phyloP scores from a whole-genome alignment of 2,888 invertebrate species.

The Caenorhabditis sp. region DNA sequence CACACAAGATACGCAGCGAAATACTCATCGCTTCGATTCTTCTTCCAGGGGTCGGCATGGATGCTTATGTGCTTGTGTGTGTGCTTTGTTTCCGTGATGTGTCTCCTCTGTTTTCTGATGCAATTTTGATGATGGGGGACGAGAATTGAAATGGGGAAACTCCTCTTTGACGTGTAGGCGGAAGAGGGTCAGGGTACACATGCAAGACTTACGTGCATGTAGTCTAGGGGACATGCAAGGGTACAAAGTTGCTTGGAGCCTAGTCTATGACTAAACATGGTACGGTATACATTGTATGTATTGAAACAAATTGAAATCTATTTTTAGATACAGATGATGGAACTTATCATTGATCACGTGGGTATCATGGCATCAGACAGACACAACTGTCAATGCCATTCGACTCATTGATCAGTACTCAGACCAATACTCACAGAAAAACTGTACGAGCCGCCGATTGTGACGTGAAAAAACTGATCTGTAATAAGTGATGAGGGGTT shows the following conservation, averaged over 20 bases:
- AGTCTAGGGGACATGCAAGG: slow-evolving; percentile 30
- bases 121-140: slow-evolving; percentile 23
- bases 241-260: no score
- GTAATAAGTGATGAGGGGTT: neutral
- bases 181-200: slow-evolving; percentile 46
- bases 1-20: no score
- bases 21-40: no score
- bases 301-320: neutral
- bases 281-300: no score
- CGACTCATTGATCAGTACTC: no score
- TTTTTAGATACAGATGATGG: slow-evolving; percentile 2
- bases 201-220: slow-evolving; percentile 40
- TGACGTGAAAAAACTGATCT: neutral
- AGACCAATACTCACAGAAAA: neutral
- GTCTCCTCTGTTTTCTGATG: slow-evolving; percentile 36
- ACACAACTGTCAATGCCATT: no score
- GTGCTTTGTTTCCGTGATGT: slow-evolving; percentile 56
- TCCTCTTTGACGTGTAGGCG: slow-evolving; percentile 9
- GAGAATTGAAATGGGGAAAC: slow-evolving; percentile 36
- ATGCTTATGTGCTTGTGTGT: slow-evolving; percentile 2
- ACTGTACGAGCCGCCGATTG: no score
- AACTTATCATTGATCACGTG: neutral
- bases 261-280: no score
- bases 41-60: neutral
- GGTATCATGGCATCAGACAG: neutral